These are phyloP conservation scores for Suricata suricatta DNA, from an alignment of 2,113 vertebrate genomes.

Conservation along the genomic window DNA sequence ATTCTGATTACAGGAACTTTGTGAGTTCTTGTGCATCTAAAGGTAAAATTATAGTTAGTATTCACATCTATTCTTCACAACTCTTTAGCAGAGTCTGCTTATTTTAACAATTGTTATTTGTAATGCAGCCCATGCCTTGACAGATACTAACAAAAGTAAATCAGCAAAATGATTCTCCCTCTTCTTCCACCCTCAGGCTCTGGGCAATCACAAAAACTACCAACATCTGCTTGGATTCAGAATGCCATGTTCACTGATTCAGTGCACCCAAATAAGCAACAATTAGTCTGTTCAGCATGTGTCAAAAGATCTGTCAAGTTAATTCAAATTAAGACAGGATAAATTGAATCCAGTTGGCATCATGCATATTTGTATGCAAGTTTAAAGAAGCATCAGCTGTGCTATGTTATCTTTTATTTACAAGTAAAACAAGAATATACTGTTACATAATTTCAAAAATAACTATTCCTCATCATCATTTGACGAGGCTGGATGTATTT, in stretches of 20 bases:
- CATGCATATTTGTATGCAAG: conserved; percentile 72
- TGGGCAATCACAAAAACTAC: conserved; percentile 82
- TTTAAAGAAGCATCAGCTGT: conserved; percentile 80
- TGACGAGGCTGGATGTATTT: neutral
- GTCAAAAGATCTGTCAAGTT: conserved; percentile 84
- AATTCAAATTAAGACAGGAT: conserved; percentile 87
- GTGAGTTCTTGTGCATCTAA: neutral
- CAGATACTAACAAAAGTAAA: conserved; percentile 80
- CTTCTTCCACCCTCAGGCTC: conserved; percentile 70
- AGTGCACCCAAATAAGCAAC: conserved; percentile 83
- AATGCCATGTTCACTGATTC: conserved; percentile 80
- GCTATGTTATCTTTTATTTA: conserved; percentile 77
- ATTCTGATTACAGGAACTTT: neutral
- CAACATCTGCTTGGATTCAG: conserved; percentile 84
- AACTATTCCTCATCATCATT: conserved; percentile 55
- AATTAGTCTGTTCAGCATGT: conserved; percentile 83
- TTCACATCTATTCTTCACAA: neutral
- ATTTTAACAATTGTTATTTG: conserved; percentile 63
- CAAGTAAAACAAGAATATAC: conserved; percentile 65
- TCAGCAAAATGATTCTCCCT: conserved; percentile 80
- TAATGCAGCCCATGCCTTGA: conserved; percentile 64
- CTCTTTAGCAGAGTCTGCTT: conserved; percentile 52
- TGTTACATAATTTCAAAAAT: conserved; percentile 65
- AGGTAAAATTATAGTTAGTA: conserved; percentile 44
- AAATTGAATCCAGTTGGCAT: conserved; percentile 84